A percentile compares a stretch with the other conserved stretches of the same genome.
phyloP scores from a whole-genome alignment of 2,113 vertebrate genomes.

The Crotalus helleri region DNA sequence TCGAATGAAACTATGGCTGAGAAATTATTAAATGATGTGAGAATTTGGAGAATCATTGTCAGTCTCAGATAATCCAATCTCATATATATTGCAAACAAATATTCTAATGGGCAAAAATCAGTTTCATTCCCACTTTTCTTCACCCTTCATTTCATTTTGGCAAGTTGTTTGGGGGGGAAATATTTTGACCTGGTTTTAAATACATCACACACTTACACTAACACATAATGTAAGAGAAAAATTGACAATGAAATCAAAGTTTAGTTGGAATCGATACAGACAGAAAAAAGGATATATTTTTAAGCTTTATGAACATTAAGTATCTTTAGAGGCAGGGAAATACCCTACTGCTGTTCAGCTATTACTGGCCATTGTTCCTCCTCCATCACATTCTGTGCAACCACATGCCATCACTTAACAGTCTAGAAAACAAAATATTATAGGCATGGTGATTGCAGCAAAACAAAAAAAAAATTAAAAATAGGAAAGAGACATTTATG shows the following conservation, averaged over 20 bases:
- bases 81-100: background rate
- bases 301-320: background rate
- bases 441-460: slow-evolving; percentile 18
- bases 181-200: background rate
- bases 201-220: background rate
- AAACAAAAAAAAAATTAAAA: background rate
- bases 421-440: slow-evolving; percentile 4
- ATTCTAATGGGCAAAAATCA: background rate
- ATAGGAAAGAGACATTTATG: background rate
- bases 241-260: background rate
- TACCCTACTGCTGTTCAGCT: background rate
- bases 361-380: background rate
- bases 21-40: background rate
- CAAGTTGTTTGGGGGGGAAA: background rate
- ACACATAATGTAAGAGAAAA: background rate
- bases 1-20: background rate
- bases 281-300: background rate
- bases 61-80: background rate
- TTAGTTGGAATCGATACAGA: background rate
- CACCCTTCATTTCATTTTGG: background rate
- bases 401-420: background rate
- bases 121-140: background rate
- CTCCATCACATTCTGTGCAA: background rate
- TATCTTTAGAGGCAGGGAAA: slow-evolving; percentile 10
- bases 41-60: background rate